These are phyloP conservation scores for Atta texana DNA, from an alignment of 1,140 invertebrate genomes.

Conservation along the genomic window DNA sequence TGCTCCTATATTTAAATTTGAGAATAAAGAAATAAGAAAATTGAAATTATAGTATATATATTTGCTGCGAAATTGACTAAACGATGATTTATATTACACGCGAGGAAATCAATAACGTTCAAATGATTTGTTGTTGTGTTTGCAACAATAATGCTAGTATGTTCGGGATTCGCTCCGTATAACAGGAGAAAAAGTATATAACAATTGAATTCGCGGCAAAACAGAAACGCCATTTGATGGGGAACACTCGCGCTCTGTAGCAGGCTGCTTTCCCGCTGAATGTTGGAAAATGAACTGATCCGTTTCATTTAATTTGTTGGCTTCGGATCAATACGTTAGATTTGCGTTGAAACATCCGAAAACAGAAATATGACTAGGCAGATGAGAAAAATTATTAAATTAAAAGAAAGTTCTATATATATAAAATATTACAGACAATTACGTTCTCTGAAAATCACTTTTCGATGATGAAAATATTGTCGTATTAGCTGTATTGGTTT, in stretches of 20 bases:
- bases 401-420: background rate
- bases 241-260: background rate
- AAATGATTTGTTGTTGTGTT: background rate
- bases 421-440: background rate
- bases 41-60: background rate
- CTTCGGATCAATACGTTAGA: constrained; percentile 42
- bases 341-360: background rate
- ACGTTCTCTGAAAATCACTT: background rate
- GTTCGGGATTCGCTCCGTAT: background rate
- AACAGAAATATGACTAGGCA: background rate
- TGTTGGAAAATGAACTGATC: constrained; percentile 49
- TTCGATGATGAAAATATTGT: background rate
- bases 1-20: background rate
- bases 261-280: constrained; percentile 8
- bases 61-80: background rate
- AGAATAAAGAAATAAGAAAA: background rate
- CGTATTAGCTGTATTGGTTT: background rate
- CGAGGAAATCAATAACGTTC: constrained; percentile 3
- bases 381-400: background rate
- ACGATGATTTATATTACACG: constrained; percentile 2
- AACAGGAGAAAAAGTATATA: background rate
- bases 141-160: background rate
- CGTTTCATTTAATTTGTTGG: constrained; percentile 59
- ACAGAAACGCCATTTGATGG: constrained; percentile 34
- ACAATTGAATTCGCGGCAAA: constrained; percentile 36